Evolutionary conservation across 2,113 vertebrate genomes (phyloP).

Genomic region (Campylorhamphus procurvoides): DNA sequence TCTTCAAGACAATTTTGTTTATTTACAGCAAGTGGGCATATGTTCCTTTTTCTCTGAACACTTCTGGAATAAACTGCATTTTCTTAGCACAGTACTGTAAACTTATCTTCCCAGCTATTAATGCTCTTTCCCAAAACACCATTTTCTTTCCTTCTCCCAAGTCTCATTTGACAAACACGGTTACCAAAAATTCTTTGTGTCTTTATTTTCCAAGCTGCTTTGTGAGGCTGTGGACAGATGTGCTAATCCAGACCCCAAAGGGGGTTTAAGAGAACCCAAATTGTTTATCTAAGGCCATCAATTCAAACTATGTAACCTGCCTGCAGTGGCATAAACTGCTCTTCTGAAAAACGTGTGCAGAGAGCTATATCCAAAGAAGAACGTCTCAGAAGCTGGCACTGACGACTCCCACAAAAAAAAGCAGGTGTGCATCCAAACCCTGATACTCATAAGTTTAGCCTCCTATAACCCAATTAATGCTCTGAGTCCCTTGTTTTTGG

Average conservation of each 20-base stretch:
- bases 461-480: neutral
- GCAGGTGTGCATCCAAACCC: neutral
- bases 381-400: neutral
- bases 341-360: neutral
- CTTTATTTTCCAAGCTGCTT: neutral
- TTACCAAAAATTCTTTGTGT: neutral
- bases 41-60: neutral
- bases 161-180: neutral
- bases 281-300: neutral
- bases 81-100: neutral
- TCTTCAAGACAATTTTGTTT: neutral
- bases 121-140: neutral
- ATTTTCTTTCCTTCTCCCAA: neutral
- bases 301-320: neutral
- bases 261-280: neutral
- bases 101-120: neutral
- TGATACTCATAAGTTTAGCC: neutral
- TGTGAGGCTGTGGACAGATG: neutral
- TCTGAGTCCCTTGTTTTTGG: neutral
- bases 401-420: neutral
- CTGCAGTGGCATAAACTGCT: neutral
- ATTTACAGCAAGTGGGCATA: neutral
- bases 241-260: neutral
- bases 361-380: neutral
- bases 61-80: neutral